These are phyloP conservation scores for Hylomyscus alleni DNA, from an alignment of 2,797 vertebrate genomes.

Conservation along the genomic window DNA sequence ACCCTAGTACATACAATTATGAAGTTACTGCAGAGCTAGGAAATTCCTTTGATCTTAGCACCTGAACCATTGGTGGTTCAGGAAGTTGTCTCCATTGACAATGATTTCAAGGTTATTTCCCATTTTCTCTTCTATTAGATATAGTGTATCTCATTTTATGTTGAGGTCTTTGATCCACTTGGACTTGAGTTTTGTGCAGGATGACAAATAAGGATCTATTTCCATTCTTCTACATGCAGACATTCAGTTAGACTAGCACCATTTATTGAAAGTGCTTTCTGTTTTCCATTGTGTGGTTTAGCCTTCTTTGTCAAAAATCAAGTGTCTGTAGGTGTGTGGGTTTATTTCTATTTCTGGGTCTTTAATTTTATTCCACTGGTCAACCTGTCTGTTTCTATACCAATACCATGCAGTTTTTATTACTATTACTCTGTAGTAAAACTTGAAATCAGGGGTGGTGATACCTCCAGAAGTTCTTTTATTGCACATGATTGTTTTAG, in stretches of 20 bases:
- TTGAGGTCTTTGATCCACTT: not conserved
- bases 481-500: too few species aligned
- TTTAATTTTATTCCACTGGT: not conserved
- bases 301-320: not conserved
- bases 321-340: not conserved
- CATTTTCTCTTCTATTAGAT: not conserved
- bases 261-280: not conserved
- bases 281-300: not conserved
- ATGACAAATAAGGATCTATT: not conserved
- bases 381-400: not conserved
- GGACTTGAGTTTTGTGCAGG: not conserved
- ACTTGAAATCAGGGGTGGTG: too few species aligned
- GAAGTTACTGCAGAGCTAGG: not conserved
- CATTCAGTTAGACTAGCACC: not conserved
- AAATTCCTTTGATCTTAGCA: not conserved
- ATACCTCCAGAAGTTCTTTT: too few species aligned
- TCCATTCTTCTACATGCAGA: not conserved
- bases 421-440: too few species aligned
- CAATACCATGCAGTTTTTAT: too few species aligned
- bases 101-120: not conserved
- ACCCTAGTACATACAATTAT: not conserved
- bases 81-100: not conserved
- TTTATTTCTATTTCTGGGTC: not conserved
- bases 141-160: not conserved
- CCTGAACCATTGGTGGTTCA: not conserved